Percentiles rank a stretch among this genome's conserved stretches.
Conservation (phyloP, 2,797 vertebrate genomes). For the Crocidura indochinensis region DNA sequence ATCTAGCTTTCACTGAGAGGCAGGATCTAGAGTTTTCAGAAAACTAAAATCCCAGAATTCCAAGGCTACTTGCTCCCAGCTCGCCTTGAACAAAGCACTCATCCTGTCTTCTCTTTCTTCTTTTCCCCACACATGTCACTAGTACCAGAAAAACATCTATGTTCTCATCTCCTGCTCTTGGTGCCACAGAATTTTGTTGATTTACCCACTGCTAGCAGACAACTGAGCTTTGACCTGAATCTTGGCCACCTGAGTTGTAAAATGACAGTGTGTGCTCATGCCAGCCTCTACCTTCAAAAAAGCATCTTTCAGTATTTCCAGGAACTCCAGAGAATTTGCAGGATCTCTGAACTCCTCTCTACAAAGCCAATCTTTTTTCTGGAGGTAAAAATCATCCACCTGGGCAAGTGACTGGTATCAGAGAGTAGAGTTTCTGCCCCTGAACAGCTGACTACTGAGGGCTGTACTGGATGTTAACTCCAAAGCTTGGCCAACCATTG, state of each 20-base stretch:
- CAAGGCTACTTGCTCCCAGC: neutral
- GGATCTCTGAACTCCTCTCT: neutral
- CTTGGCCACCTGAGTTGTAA: neutral
- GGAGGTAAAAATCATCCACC: neutral
- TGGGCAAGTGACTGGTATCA: neutral
- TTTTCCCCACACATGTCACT: neutral
- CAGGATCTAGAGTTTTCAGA: slow-evolving; percentile 14
- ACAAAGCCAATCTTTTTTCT: neutral
- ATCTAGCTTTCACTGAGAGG: slow-evolving; percentile 50
- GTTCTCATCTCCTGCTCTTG: neutral
- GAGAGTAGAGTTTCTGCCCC: neutral
- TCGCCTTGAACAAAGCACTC: neutral
- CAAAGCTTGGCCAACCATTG: neutral
- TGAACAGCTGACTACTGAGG: neutral
- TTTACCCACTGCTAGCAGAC: neutral
- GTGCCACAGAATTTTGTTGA: neutral
- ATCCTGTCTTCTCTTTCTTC: neutral
- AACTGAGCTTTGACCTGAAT: slow-evolving; percentile 1
- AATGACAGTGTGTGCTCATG: neutral
- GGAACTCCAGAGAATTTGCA: neutral
- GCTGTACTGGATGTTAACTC: neutral
- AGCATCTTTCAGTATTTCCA: neutral
- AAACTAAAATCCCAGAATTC: neutral
- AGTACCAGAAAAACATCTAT: neutral
- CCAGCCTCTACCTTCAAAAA: neutral